Conservation (phyloP, 2,888 invertebrate species). For the Carpatolechia fugitivella region DNA sequence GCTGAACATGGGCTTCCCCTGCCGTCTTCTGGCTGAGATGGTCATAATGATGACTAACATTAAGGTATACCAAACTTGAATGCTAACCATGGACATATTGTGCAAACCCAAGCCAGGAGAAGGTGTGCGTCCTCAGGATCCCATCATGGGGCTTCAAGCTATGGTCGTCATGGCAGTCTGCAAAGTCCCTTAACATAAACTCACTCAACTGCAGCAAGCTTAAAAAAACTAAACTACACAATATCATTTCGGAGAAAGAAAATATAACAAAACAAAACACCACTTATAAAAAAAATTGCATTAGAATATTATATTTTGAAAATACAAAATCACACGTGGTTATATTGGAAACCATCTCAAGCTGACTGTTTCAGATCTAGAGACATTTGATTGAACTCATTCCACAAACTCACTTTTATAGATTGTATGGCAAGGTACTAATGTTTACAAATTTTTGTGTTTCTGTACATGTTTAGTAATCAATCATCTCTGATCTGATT, state of each 20-base stretch:
- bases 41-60: too few species aligned
- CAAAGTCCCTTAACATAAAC: conserved; percentile 36
- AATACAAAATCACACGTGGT: too few species aligned
- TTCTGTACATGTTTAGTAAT: background rate
- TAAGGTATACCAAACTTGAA: too few species aligned
- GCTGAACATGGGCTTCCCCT: too few species aligned
- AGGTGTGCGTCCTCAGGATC: conserved; percentile 51
- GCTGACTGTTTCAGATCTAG: too few species aligned
- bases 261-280: background rate
- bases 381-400: too few species aligned
- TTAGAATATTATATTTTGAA: too few species aligned
- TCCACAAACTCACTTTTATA: too few species aligned
- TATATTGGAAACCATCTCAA: too few species aligned
- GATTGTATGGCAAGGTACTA: background rate
- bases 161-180: conserved; percentile 60
- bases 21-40: too few species aligned
- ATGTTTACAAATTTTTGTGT: background rate
- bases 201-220: conserved; percentile 10
- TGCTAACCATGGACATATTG: conserved; percentile 60
- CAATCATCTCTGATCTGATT: background rate
- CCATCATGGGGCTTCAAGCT: conserved; percentile 57
- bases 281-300: background rate
- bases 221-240: background rate
- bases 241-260: background rate
- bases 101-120: conserved; percentile 61